Evolutionary conservation across 2,888 invertebrate species (phyloP).

Genomic region (Andricus quercusramuli): DNA sequence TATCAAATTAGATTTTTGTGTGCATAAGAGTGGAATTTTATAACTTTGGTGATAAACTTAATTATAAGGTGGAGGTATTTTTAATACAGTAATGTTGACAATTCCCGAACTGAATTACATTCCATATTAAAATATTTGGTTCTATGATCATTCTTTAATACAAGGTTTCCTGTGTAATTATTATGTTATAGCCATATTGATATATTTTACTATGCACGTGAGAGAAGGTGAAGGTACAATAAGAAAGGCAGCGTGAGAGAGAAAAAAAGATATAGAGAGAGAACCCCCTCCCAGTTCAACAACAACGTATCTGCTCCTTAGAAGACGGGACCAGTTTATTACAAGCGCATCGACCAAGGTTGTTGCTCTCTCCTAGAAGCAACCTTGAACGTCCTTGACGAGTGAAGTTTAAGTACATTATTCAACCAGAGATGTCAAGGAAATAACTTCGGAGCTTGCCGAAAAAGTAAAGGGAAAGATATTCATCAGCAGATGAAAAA

Average conservation of each 20-base stretch:
- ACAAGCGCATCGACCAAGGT: constrained; percentile 53
- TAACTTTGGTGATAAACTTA: no score
- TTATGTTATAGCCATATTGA: neutral
- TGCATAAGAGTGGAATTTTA: no score
- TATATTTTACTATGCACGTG: neutral
- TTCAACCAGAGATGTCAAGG: neutral
- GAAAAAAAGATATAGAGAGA: constrained; percentile 3
- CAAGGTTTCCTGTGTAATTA: neutral
- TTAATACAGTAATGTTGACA: no score
- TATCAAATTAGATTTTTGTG: no score
- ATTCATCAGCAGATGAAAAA: neutral
- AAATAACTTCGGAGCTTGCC: neutral
- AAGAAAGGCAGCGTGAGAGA: neutral
- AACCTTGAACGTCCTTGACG: constrained; percentile 60
- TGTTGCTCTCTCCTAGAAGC: constrained; percentile 56
- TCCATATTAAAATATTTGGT: no score
- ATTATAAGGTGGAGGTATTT: no score
- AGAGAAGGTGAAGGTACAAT: neutral
- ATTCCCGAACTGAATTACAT: no score
- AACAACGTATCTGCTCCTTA: constrained; percentile 46
- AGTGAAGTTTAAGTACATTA: constrained; percentile 52
- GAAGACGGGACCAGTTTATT: constrained; percentile 57
- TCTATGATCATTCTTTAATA: neutral
- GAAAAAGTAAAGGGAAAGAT: neutral
- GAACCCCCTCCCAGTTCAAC: constrained; percentile 4